Evolutionary conservation across 2,797 vertebrate species (phyloP), one percentile per base, ranked within the genome.

Genomic region (Syngnathus rostellatus): DNA sequence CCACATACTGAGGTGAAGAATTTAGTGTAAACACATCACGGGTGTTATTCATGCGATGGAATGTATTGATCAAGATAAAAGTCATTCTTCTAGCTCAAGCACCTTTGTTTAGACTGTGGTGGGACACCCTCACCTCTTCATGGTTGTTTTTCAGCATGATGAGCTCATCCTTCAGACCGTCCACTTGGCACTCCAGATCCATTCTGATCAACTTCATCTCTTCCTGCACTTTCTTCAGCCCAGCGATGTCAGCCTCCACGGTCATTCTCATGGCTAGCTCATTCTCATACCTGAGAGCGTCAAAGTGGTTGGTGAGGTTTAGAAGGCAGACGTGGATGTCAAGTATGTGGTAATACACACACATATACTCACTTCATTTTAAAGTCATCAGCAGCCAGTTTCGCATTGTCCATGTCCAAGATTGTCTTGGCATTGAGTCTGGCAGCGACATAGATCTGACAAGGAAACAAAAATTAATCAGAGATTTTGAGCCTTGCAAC

Each of bases 121-220:
- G 9, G 37, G 58, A 11, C 9, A 23, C n/a, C 39, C 77, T 84
- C 75, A 93, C 93, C 91, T 94, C 89, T 45, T 92, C 73, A 0
- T 94, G 92, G 71, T 88, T 92, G 81, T 43, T 91, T 87, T 90
- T 90, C 68, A 94, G 81, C 11, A 81, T 78, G 68, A 92, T 72
- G 58, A 91, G 72, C 12, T 95, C 92, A 0, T 93, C 92, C 65
- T 88, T 92, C 75, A 93, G 83, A 21, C 70, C 60, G 82, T 94
- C 93, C 16, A 89, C 87, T 77, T 92, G 87, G 21, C 80, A 76
- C 79, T 93, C 91, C 81, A 94, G 86, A 76, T 92, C 86, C 1
- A 92, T 85, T 67, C 82, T 88, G 71, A 45, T 65, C 65, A 91
- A 66, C 45, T 84, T 93, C 72, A 93, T 68, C 1, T 93, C 89